Percentiles rank a stretch among this genome's conserved stretches.
phyloP scores from a whole-genome alignment of 2,113 vertebrate genomes.

The pig (Sus scrofa) region T2T-Sscrofa CM000819.6:38327001-38327500 shows the following conservation, averaged over 20 bases:
- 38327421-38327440: neutral
- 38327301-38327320: neutral
- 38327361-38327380: neutral
- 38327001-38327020: constrained; percentile 84
- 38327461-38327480: neutral
- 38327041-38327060: constrained; percentile 76
- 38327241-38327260: constrained; percentile 97
- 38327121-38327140: neutral
- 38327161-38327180: constrained; percentile 51
- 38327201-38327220: constrained; percentile 90
- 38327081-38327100: constrained; percentile 78
- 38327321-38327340: neutral
- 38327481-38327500: neutral
- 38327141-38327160: constrained; percentile 20
- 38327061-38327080: constrained; percentile 85
- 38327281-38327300: neutral
- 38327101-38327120: constrained; percentile 77
- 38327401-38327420: neutral
- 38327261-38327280: constrained; percentile 89
- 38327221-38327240: constrained; percentile 94
- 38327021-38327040: constrained; percentile 80
- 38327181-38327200: constrained; percentile 91
- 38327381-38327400: neutral
- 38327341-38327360: neutral
- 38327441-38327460: neutral